Percentiles rank a stretch among this genome's conserved stretches.
Evolutionary conservation across 1,140 invertebrate species (phyloP).

Genomic region (Aphis craccivora): DNA sequence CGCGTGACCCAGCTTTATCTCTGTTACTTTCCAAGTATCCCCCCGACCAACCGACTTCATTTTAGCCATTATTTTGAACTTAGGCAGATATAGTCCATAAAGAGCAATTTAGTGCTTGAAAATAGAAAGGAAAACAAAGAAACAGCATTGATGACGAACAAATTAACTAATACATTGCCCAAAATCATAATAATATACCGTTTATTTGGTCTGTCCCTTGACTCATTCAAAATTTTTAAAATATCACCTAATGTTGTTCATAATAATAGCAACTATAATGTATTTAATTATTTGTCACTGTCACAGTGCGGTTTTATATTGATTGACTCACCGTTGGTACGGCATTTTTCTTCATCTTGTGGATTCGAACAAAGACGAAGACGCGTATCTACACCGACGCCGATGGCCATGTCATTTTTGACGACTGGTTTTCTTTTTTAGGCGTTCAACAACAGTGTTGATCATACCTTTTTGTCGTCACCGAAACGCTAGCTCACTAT

Average conservation of each 20-base stretch:
- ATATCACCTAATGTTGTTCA: neutral
- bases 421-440: too few species aligned
- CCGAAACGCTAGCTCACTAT: too few species aligned
- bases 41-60: neutral
- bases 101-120: neutral
- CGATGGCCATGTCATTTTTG: too few species aligned
- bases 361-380: too few species aligned
- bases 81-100: neutral
- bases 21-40: neutral
- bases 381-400: too few species aligned
- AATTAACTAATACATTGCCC: neutral
- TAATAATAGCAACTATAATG: neutral
- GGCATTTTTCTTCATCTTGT: too few species aligned
- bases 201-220: neutral
- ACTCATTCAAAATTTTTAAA: neutral
- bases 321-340: too few species aligned
- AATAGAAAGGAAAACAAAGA: neutral
- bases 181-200: neutral
- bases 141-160: neutral
- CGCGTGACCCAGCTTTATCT: constrained; percentile 21
- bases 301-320: too few species aligned
- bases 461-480: too few species aligned
- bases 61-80: neutral
- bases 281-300: neutral
- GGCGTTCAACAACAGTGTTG: too few species aligned